Conservation (phyloP, 1,140 invertebrate genomes). For the Calycopis cecrops region DNA sequence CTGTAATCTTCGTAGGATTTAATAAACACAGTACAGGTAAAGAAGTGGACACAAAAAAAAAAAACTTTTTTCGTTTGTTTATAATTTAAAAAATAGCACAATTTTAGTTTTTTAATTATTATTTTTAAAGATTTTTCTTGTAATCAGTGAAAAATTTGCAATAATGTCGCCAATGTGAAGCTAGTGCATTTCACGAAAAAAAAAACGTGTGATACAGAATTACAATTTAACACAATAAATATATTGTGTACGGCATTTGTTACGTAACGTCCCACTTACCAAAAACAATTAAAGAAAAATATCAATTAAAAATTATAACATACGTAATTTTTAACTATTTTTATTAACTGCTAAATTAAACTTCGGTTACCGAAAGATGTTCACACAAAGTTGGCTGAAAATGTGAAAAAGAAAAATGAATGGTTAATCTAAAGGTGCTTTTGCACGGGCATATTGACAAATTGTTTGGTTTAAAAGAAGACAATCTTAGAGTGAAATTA, state of each 20-base stretch:
- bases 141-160: too few relatives aligned
- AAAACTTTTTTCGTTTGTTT: too few relatives aligned
- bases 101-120: too few relatives aligned
- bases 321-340: conserved; percentile 74
- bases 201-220: conserved; percentile 1
- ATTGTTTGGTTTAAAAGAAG: too few relatives aligned
- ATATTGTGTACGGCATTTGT: conserved; percentile 20
- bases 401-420: conserved; percentile 65
- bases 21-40: too few relatives aligned
- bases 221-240: conserved; percentile 19
- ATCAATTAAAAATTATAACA: conserved; percentile 57
- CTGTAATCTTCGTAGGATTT: neutral
- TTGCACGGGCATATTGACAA: too few relatives aligned
- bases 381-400: conserved; percentile 85
- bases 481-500: too few relatives aligned
- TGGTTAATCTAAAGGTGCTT: conserved; percentile 54
- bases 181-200: too few relatives aligned
- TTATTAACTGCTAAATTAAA: conserved; percentile 65
- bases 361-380: conserved; percentile 71
- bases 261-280: conserved; percentile 59
- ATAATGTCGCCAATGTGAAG: too few relatives aligned
- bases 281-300: conserved; percentile 52
- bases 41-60: too few relatives aligned
- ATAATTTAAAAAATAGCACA: too few relatives aligned
- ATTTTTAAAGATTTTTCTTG: too few relatives aligned